A percentile compares a stretch with the other conserved stretches of the same genome.
Evolutionary conservation across 2,888 invertebrate species (phyloP).

Genomic region (Brachynemurus nebulosus): DNA sequence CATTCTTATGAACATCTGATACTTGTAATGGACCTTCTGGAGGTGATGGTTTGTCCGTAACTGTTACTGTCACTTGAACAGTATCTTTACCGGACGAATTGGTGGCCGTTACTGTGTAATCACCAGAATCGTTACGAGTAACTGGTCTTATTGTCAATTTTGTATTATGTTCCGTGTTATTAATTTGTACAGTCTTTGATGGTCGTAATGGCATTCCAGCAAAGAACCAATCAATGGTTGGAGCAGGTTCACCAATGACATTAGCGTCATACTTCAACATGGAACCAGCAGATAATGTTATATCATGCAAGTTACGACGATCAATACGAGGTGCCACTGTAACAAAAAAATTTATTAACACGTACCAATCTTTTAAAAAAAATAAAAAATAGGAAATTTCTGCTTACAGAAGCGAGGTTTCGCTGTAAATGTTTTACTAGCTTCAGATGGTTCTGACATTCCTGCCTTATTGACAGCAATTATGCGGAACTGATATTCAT

Average conservation of each 20-base stretch:
- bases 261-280: slow-evolving; percentile 87
- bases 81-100: slow-evolving; percentile 80
- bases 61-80: slow-evolving; percentile 65
- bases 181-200: slow-evolving; percentile 62
- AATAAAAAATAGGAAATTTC: too few species aligned
- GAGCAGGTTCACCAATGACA: slow-evolving; percentile 91
- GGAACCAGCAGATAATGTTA: slow-evolving; percentile 83
- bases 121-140: slow-evolving; percentile 68
- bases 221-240: slow-evolving; percentile 84
- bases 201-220: slow-evolving; percentile 59
- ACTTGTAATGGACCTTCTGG: slow-evolving; percentile 86
- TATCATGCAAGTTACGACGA: slow-evolving; percentile 76
- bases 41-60: slow-evolving; percentile 74
- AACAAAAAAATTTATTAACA: slow-evolving; percentile 20
- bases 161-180: slow-evolving; percentile 76
- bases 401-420: slow-evolving; percentile 65
- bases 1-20: slow-evolving; percentile 82
- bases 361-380: slow-evolving; percentile 3
- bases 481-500: slow-evolving; percentile 93
- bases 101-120: slow-evolving; percentile 72
- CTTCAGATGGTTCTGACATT: slow-evolving; percentile 79
- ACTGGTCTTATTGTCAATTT: slow-evolving; percentile 74
- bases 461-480: slow-evolving; percentile 93
- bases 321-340: slow-evolving; percentile 91
- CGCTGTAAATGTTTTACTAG: slow-evolving; percentile 72